Conservation (phyloP, 2,797 vertebrate genomes). For the Phataginus tetradactyla region DNA sequence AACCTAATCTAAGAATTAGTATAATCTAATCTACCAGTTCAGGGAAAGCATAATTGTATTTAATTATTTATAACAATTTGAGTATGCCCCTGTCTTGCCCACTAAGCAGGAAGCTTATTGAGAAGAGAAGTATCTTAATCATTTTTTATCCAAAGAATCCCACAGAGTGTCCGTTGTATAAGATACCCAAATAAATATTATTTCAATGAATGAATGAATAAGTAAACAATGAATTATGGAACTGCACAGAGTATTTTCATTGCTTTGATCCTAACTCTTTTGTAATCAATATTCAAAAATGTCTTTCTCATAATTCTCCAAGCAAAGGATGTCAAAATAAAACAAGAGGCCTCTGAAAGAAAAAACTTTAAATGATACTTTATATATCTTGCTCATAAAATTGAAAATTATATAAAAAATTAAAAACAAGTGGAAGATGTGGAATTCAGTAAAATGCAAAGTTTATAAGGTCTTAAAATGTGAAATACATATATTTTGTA, state of each 20-base stretch:
- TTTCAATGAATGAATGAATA: neutral
- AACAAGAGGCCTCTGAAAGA: slow-evolving; percentile 27
- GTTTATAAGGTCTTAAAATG: slow-evolving; percentile 23
- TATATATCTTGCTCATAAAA: neutral
- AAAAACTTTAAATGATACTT: slow-evolving; percentile 28
- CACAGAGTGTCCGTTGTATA: neutral
- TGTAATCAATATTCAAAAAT: neutral
- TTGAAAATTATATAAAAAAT: slow-evolving; percentile 32
- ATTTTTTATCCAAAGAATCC: slow-evolving; percentile 7
- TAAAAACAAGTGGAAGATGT: neutral
- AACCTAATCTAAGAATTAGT: neutral
- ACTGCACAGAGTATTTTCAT: neutral
- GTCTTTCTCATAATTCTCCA: slow-evolving; percentile 25
- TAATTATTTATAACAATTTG: neutral
- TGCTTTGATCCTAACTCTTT: slow-evolving; percentile 9
- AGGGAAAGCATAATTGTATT: neutral
- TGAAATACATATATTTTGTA: neutral
- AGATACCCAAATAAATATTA: neutral
- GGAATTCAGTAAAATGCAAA: slow-evolving; percentile 31
- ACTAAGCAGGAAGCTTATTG: slow-evolving; percentile 1
- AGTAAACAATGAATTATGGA: slow-evolving; percentile 4
- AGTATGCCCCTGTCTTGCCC: neutral
- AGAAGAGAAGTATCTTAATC: slow-evolving; percentile 42
- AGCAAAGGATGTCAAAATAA: slow-evolving; percentile 21
- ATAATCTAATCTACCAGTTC: neutral